These are phyloP conservation scores for Toxotes chatareus DNA, from an alignment of 2,113 vertebrate genomes.

Conservation along the genomic window DNA sequence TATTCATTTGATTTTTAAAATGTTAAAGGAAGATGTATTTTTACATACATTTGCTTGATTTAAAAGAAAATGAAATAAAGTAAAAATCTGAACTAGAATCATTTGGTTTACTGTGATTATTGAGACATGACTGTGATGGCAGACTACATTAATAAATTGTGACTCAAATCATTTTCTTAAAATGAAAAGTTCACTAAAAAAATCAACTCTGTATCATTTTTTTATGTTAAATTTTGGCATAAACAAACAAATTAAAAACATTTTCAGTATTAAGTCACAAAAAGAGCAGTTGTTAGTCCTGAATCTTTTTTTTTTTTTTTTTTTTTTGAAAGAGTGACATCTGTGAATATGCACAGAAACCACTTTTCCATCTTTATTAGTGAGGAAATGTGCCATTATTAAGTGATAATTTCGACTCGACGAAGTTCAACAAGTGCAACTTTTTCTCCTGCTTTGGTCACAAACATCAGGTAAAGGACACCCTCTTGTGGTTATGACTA, in stretches of 20 bases:
- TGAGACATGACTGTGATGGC: neutral
- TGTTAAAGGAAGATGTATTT: slow-evolving; percentile 45
- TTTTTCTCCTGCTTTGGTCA: neutral
- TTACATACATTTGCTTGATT: slow-evolving; percentile 39
- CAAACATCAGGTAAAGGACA: slow-evolving; percentile 52
- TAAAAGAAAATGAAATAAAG: slow-evolving; percentile 9
- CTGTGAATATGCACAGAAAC: neutral
- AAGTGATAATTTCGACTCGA: neutral
- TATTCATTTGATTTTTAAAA: slow-evolving; percentile 22
- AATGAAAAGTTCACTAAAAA: neutral
- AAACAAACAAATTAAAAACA: neutral
- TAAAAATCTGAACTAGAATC: neutral
- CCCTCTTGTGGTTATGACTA: slow-evolving; percentile 72
- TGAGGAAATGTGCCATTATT: neutral
- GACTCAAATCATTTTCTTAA: neutral
- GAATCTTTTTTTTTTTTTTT: too few relatives aligned
- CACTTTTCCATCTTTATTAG: neutral
- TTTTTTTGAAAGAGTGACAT: neutral
- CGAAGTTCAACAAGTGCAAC: neutral
- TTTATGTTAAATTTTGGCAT: too few relatives aligned
- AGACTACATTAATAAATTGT: neutral
- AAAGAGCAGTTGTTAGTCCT: neutral
- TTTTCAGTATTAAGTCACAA: neutral
- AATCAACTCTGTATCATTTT: too few relatives aligned
- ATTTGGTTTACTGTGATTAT: neutral